A percentile compares a stretch with the other conserved stretches of the same genome.
These are phyloP conservation scores for Drosophila greeni DNA, from an alignment of 2,888 invertebrate genomes.

Conservation along the genomic window DNA sequence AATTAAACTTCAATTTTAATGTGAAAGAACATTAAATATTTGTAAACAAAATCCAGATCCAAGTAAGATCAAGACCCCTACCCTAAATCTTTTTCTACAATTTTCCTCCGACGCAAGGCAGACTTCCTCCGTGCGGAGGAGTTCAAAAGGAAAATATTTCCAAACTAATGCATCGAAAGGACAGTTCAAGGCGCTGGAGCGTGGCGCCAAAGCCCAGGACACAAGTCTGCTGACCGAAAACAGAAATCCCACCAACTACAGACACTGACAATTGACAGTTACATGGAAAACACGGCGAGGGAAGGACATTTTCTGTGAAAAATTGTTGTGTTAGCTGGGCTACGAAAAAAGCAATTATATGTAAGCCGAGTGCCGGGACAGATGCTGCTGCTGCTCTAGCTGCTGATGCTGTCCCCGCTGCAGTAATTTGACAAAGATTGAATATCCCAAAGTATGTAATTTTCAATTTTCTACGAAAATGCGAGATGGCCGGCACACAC, in stretches of 20 bases:
- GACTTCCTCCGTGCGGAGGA: not conserved
- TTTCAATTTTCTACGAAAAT: slow-evolving; percentile 36
- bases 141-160: slow-evolving; percentile 10
- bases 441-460: slow-evolving; percentile 37
- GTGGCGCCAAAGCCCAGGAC: slow-evolving; percentile 16
- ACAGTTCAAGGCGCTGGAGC: slow-evolving; percentile 24
- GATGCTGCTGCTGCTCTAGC: not conserved
- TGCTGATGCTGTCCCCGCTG: slow-evolving; percentile 20
- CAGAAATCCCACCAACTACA: slow-evolving; percentile 36
- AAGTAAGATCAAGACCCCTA: too few species aligned
- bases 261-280: slow-evolving; percentile 55
- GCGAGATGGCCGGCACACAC: slow-evolving; percentile 12
- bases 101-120: not conserved
- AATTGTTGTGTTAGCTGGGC: slow-evolving; percentile 24
- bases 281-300: slow-evolving; percentile 36
- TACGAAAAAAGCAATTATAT: slow-evolving; percentile 41
- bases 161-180: slow-evolving; percentile 10
- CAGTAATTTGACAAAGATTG: slow-evolving; percentile 43
- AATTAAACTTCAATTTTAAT: too few species aligned
- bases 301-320: slow-evolving; percentile 28
- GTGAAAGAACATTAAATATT: not conserved
- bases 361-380: slow-evolving; percentile 34
- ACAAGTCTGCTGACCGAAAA: slow-evolving; percentile 32
- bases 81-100: not conserved
- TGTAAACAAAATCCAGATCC: not conserved